phyloP scores from a whole-genome alignment of 23 tunicate genomes.

The Ascidia mentula region DNA sequence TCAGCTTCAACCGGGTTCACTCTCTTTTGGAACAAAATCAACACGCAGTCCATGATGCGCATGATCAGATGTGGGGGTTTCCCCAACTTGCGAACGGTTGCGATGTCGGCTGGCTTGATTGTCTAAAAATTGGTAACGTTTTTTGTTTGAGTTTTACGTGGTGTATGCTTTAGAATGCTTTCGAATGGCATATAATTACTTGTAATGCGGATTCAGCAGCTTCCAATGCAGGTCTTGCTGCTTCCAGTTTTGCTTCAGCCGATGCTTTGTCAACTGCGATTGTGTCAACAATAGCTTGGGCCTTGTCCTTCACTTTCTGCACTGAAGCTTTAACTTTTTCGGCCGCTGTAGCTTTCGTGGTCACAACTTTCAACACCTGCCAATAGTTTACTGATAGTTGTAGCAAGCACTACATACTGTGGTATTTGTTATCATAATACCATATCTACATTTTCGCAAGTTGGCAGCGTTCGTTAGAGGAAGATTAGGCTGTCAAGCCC shows the following conservation, averaged over 20 bases:
- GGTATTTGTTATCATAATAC: too few relatives aligned
- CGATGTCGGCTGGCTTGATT: slow-evolving; percentile 96
- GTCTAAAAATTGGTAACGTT: slow-evolving; percentile 46
- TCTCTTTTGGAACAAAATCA: slow-evolving; percentile 75
- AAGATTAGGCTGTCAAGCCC: too few relatives aligned
- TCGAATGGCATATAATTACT: slow-evolving; percentile 13
- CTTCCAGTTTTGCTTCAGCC: slow-evolving; percentile 91
- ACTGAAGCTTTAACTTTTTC: slow-evolving; percentile 90
- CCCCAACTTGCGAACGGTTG: slow-evolving; percentile 97
- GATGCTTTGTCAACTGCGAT: slow-evolving; percentile 92
- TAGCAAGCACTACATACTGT: too few relatives aligned
- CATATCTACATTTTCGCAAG: too few relatives aligned
- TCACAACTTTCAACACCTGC: slow-evolving; percentile 93
- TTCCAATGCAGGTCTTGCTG: slow-evolving; percentile 90
- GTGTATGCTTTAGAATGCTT: background rate
- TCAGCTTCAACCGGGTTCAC: slow-evolving; percentile 81
- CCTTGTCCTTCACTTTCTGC: slow-evolving; percentile 94
- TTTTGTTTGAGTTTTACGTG: background rate
- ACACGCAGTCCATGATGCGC: slow-evolving; percentile 99
- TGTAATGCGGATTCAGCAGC: slow-evolving; percentile 97
- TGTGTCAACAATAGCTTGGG: slow-evolving; percentile 82
- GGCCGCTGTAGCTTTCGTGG: slow-evolving; percentile 79
- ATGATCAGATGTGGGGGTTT: slow-evolving; percentile 99
- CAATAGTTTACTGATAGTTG: too few relatives aligned
- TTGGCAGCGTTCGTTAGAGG: too few relatives aligned